Percentiles rank a stretch among this genome's conserved stretches.
phyloP scores from a whole-genome alignment of 2,113 vertebrate genomes.

The Odobenus rosmarus region DNA sequence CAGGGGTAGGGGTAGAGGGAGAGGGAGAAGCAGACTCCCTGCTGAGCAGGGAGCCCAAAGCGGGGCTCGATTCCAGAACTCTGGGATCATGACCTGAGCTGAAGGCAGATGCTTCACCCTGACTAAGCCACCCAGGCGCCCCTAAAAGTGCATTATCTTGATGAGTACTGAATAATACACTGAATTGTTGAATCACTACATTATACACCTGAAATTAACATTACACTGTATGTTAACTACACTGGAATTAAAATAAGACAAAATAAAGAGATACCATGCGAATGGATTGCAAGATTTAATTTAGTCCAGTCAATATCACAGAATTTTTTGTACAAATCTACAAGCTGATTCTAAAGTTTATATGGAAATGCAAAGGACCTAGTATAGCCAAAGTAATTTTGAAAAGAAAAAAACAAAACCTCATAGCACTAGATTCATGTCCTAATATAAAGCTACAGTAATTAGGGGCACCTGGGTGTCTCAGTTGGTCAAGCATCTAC shows the following conservation, averaged over 20 bases:
- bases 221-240: not conserved
- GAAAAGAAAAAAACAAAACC: not conserved
- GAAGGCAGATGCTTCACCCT: no score
- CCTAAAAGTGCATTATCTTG: not conserved
- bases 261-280: not conserved
- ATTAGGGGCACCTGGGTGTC: not conserved
- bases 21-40: not conserved
- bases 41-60: no score
- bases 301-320: not conserved
- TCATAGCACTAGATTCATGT: not conserved
- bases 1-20: not conserved
- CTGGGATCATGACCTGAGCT: no score
- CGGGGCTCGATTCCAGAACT: no score
- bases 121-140: no score
- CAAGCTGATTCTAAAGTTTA: not conserved
- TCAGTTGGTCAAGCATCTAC: no score
- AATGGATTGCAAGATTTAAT: not conserved
- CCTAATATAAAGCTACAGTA: not conserved
- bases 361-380: not conserved
- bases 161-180: not conserved
- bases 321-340: not conserved
- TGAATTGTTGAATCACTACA: not conserved
- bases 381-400: not conserved
- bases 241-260: not conserved
- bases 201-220: not conserved